Evolutionary conservation across 2,797 vertebrate species (phyloP).

Genomic region (Phrynocephalus guinanensis): DNA sequence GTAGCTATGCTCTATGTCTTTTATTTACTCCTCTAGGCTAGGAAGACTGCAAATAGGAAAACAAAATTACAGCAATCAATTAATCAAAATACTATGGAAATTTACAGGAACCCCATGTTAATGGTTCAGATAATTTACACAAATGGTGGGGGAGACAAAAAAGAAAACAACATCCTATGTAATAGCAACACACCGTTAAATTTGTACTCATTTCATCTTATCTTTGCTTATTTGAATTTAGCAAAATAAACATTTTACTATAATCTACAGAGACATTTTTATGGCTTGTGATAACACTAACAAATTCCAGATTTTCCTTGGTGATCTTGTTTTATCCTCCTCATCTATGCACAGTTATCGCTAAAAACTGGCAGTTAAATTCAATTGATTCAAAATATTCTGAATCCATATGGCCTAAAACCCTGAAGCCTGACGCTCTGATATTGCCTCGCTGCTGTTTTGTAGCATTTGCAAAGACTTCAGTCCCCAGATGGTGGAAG

Average conservation of each 20-base stretch:
- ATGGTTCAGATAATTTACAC: slow-evolving; percentile 31
- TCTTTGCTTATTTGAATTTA: slow-evolving; percentile 62
- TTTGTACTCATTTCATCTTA: slow-evolving; percentile 48
- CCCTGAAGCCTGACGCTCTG: slow-evolving; percentile 90
- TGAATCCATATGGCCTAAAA: slow-evolving; percentile 95
- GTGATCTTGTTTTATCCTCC: slow-evolving; percentile 77
- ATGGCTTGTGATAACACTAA: slow-evolving; percentile 68
- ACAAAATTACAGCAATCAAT: background rate
- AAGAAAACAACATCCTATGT: background rate
- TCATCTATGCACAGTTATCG: slow-evolving; percentile 75
- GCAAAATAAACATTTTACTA: slow-evolving; percentile 75
- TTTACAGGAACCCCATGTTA: slow-evolving; percentile 41
- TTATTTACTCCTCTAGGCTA: slow-evolving; percentile 9
- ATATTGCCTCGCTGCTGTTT: slow-evolving; percentile 88
- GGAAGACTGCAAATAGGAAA: slow-evolving; percentile 38
- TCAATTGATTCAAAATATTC: slow-evolving; percentile 86
- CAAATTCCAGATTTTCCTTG: slow-evolving; percentile 72
- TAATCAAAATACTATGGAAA: background rate
- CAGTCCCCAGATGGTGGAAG: slow-evolving; percentile 98
- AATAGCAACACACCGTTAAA: slow-evolving; percentile 35
- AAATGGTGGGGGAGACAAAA: no score
- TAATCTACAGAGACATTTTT: slow-evolving; percentile 68
- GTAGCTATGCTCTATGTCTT: background rate
- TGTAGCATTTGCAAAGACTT: slow-evolving; percentile 89
- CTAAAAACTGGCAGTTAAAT: slow-evolving; percentile 82